Evolutionary conservation across 1,140 invertebrate species (phyloP), one percentile per base, ranked within the genome.

Genomic region (Agrypnia vestita): DNA sequence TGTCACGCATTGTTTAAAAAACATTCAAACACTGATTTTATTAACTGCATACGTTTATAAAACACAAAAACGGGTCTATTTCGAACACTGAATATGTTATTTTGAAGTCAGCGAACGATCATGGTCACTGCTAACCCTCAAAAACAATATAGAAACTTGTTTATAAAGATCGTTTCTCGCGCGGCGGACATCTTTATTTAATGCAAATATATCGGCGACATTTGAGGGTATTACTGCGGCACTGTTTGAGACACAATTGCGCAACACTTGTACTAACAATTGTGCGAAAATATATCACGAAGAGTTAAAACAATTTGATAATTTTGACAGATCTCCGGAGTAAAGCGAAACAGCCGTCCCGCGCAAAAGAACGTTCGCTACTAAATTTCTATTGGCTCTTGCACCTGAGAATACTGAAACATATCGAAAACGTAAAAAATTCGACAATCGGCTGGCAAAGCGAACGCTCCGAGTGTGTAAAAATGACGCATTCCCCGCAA

Each of bases 21-120:
- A 56, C 21, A 19, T 53, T 59, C 12, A 19, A 59, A 59, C 55
- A 59, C 55, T 59, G 10, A 21, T 4, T 59, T 10, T 59, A 21
- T 59, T 56, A 21, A 15, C 55, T 59, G 17, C 11, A 7, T 59
- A 59, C 55, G 55, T 59, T 59, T 35, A 3, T 6, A 3, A 35
- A 35, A 35, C 25, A 35, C 25, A 35, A 35, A 35, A 35, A 35
- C 25, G 25, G n/a, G n/a, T n/a, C n/a, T n/a, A n/a, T n/a, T 35
- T 35, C 6, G 25, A 3, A 35, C 6, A 35, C 25, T 35, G 25
- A 3, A 35, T 35, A 35, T 35, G 55, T 15, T 59, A 19, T 59
- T n/a, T 59, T n/a, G 17, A 11, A 10, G n/a, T 71, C 44, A 71
- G 17, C 67, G 67, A n/a, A 71, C 15, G 15, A 71, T 71, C 67